Base-by-base conservation (phyloP, 2,888 invertebrate species). In the Drosophila macrothrix region DNA sequence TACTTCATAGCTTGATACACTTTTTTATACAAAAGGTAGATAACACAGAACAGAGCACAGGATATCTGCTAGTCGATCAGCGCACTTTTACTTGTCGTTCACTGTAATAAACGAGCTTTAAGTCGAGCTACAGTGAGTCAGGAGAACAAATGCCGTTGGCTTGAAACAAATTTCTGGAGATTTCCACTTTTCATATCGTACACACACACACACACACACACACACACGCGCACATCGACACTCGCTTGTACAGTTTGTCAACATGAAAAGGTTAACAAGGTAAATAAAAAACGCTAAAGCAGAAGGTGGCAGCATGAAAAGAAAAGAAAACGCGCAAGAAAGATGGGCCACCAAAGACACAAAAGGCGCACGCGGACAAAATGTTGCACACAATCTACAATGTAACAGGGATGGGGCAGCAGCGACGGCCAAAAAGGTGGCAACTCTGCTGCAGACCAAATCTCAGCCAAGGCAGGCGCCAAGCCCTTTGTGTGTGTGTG, bases 191-290 rank as follows among this genome's bases (percentile, higher is more conserved):
- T 78, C 72, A 80, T 75, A 80, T 81, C 80, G 62, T 43, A 37
- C 31, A 41, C 31, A 49, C 59, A 50, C 10, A 10, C 31, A 3
- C 10, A 31, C 2, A 9, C 28, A 66, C 43, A 37, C 65, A 41
- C 43, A 58, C 50, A 29, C n/a, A 25, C 12, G 16, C 14, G n/a
- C 50, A 67, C 43, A 64, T 35, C 66, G 12, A 22, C 5, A 58
- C 46, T 46, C 54, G 61, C 53, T 70, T 58, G 66, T 67, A 60
- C 80, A 86, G 87, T 88, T 84, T 82, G 89, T 87, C 80, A 78
- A 80, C 87, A 82, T 72, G 80, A 87, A 87, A 87, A 86, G 83
- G 85, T 84, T 87, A 85, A 89, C 84, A 89, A 87, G 88, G 83
- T 87, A 83, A 84, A 89, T 87, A 79, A 84, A 84, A 76, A 80